Conservation (phyloP, 2,888 invertebrate genomes). For the Drosophila peninsularis region DNA sequence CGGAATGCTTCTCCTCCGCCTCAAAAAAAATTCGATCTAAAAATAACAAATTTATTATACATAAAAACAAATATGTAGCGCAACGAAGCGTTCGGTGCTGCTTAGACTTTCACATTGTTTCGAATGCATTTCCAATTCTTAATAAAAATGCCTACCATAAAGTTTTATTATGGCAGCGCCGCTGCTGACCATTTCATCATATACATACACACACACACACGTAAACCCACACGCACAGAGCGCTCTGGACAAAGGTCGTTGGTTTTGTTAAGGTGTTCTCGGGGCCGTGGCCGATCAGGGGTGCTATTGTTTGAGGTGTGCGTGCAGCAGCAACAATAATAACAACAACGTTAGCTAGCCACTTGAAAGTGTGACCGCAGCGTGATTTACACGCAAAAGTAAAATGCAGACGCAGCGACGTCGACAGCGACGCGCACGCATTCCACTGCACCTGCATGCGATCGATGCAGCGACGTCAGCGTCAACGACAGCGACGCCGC, state of each 20-base stretch:
- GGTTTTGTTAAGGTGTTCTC: constrained; percentile 69
- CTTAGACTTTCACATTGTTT: constrained; percentile 55
- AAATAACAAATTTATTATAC: not conserved
- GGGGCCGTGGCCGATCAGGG: constrained; percentile 60
- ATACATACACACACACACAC: constrained; percentile 27
- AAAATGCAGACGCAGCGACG: constrained; percentile 64
- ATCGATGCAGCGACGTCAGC: constrained; percentile 34
- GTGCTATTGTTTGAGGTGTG: constrained; percentile 72
- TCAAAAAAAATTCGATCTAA: not conserved
- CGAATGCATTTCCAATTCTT: constrained; percentile 70
- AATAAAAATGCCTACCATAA: constrained; percentile 76
- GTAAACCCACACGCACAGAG: constrained; percentile 20
- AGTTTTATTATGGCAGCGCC: constrained; percentile 73
- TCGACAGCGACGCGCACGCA: constrained; percentile 59
- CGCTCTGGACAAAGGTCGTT: constrained; percentile 70
- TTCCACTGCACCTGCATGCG: constrained; percentile 76
- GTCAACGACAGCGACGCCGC: constrained; percentile 47
- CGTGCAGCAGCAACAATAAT: constrained; percentile 42
- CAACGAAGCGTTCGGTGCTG: constrained; percentile 18
- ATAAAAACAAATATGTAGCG: constrained; percentile 23
- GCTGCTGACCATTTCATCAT: constrained; percentile 63
- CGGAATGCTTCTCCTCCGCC: no score
- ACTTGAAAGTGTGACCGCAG: constrained; percentile 82
- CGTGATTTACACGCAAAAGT: constrained; percentile 68
- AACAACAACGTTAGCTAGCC: constrained; percentile 56